A percentile compares a stretch with the other conserved stretches of the same genome.
phyloP scores from a whole-genome alignment of 2,888 invertebrate species.

The Agapetus fuscipes region DNA sequence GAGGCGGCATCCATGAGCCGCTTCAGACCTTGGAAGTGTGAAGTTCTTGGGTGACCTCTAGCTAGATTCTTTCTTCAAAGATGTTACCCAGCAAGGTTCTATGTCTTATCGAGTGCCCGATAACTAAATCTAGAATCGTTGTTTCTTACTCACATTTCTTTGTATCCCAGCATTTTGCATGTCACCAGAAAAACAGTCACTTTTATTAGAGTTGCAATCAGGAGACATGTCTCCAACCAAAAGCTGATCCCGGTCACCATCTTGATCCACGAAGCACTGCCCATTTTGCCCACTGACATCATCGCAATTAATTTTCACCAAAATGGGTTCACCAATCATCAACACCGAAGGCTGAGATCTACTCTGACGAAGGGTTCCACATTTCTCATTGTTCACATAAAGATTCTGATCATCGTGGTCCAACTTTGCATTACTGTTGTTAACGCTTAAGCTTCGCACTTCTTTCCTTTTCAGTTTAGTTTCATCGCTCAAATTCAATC shows the following conservation, averaged over 20 bases:
- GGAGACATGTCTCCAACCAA: conserved; percentile 11
- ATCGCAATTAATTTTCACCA: conserved; percentile 15
- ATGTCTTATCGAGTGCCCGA: too few species aligned
- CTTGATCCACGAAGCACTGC: conserved; percentile 1
- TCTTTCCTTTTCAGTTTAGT: conserved; percentile 7
- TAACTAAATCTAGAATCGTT: too few species aligned
- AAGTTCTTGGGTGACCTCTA: too few species aligned
- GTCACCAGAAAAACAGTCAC: too few species aligned
- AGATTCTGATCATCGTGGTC: conserved; percentile 6
- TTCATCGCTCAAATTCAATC: conserved; percentile 2
- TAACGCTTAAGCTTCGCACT: conserved; percentile 15
- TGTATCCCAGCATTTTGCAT: too few species aligned
- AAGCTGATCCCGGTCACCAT: conserved; percentile 7
- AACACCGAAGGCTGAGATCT: conserved; percentile 19
- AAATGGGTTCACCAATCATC: conserved; percentile 16
- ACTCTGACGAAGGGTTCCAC: conserved; percentile 12
- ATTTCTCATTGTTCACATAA: conserved; percentile 1
- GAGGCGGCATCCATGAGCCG: too few species aligned
- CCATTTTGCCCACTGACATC: conserved; percentile 4
- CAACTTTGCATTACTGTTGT: conserved; percentile 16
- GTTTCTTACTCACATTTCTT: too few species aligned
- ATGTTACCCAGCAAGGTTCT: too few species aligned
- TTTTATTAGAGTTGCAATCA: too few species aligned
- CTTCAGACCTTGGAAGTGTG: too few species aligned
- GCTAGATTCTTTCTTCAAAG: too few species aligned